phyloP scores from a whole-genome alignment of 2,888 invertebrate genomes.

The Antheraea yamamai region DNA sequence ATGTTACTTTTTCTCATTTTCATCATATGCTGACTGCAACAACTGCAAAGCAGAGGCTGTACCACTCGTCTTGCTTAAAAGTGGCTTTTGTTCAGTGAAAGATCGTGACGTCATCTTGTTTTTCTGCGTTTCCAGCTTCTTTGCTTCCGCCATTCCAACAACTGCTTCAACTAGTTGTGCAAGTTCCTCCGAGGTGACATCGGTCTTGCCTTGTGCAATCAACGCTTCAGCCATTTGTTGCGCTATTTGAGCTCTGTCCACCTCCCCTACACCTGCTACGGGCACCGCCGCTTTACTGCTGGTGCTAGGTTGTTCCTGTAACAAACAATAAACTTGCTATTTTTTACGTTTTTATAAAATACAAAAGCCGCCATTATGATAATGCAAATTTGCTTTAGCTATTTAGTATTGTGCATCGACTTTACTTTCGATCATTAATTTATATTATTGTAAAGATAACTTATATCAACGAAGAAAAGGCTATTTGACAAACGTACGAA shows the following conservation, averaged over 20 bases:
- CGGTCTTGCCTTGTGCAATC: slow-evolving; percentile 89
- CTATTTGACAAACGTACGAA: too few species aligned
- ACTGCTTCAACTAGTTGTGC: slow-evolving; percentile 91
- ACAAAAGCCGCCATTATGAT: too few species aligned
- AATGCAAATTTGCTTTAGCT: too few species aligned
- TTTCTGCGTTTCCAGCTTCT: slow-evolving; percentile 61
- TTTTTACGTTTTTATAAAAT: too few species aligned
- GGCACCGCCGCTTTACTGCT: slow-evolving; percentile 22
- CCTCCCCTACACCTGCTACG: slow-evolving; percentile 79
- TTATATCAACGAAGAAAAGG: too few species aligned
- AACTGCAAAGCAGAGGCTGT: slow-evolving; percentile 72
- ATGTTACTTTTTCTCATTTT: slow-evolving; percentile 60
- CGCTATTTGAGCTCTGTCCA: slow-evolving; percentile 90
- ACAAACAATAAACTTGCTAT: neutral
- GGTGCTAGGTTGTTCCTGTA: neutral
- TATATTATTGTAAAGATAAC: too few species aligned
- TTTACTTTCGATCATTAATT: too few species aligned
- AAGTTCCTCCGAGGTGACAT: slow-evolving; percentile 89
- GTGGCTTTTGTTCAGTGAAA: slow-evolving; percentile 17
- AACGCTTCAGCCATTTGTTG: slow-evolving; percentile 91
- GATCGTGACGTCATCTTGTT: slow-evolving; percentile 33
- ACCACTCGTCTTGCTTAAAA: slow-evolving; percentile 30
- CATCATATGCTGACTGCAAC: slow-evolving; percentile 74
- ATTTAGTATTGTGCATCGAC: too few species aligned
- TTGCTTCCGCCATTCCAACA: slow-evolving; percentile 78